phyloP scores from a whole-genome alignment of 1,140 invertebrate species.

The Drosophila busckii region DNA sequence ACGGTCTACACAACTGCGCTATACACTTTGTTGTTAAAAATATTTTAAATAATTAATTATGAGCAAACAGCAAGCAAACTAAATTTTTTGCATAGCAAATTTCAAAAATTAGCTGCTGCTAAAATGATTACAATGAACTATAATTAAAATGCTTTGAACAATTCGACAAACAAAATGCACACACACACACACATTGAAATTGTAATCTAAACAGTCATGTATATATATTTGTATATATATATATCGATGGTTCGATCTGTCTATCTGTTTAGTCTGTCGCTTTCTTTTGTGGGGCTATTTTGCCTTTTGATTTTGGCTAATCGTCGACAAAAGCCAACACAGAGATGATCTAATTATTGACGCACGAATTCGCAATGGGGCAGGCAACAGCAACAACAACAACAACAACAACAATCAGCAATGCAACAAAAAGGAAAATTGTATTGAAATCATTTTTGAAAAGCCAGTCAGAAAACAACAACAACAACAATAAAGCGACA shows the following conservation, averaged over 20 bases:
- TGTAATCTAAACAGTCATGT: neutral
- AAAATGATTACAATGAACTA: too few relatives aligned
- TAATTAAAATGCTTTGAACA: too few relatives aligned
- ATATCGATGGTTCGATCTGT: neutral
- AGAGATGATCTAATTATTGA: conserved; percentile 75
- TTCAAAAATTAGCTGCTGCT: too few relatives aligned
- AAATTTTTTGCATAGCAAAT: too few relatives aligned
- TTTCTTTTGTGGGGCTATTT: conserved; percentile 53
- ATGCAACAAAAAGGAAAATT: conserved; percentile 30
- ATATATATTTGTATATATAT: conserved; percentile 9
- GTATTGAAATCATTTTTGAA: conserved; percentile 42
- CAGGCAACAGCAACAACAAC: conserved; percentile 14
- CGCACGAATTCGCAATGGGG: conserved; percentile 61
- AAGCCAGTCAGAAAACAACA: conserved; percentile 25
- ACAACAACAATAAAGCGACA: conserved; percentile 1
- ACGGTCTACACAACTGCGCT: conserved; percentile 6
- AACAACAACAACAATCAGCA: conserved; percentile 7
- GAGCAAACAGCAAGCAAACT: too few relatives aligned
- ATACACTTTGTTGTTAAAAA: conserved; percentile 12
- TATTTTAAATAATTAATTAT: too few relatives aligned
- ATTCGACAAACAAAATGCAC: conserved; percentile 10
- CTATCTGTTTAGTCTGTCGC: conserved; percentile 29
- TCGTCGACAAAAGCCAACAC: conserved; percentile 60
- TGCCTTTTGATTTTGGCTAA: conserved; percentile 70
- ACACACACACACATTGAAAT: conserved; percentile 18